A percentile compares a stretch with the other conserved stretches of the same genome.
phyloP scores from a whole-genome alignment of 2,888 invertebrate species.

The Atrina japonica region DNA sequence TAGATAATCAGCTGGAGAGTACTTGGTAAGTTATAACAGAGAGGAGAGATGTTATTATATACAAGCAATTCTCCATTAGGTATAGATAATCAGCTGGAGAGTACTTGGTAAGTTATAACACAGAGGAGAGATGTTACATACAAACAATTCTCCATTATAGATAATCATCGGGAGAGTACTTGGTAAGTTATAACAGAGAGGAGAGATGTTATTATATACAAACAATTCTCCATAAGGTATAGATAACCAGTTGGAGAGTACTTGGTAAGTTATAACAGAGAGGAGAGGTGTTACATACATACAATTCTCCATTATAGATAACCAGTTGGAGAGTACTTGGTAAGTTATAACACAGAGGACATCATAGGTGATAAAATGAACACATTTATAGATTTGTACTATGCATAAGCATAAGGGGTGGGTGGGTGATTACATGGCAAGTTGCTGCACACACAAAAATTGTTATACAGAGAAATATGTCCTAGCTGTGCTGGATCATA shows the following conservation, averaged over 20 bases:
- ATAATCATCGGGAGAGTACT: slow-evolving; percentile 69
- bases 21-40: slow-evolving; percentile 62
- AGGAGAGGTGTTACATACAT: slow-evolving; percentile 67
- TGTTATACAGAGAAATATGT: too few species aligned
- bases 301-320: slow-evolving; percentile 73
- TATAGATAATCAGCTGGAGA: slow-evolving; percentile 71
- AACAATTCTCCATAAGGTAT: slow-evolving; percentile 71
- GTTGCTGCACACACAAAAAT: too few species aligned
- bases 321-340: slow-evolving; percentile 72
- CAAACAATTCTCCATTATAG: slow-evolving; percentile 70
- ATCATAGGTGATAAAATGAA: too few species aligned
- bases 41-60: slow-evolving; percentile 68
- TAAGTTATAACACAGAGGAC: slow-evolving; percentile 53
- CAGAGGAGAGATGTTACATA: slow-evolving; percentile 66
- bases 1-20: slow-evolving; percentile 72
- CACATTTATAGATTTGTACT: too few species aligned
- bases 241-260: slow-evolving; percentile 71
- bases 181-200: slow-evolving; percentile 62
- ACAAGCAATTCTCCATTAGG: slow-evolving; percentile 69
- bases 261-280: slow-evolving; percentile 61
- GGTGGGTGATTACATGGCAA: too few species aligned
- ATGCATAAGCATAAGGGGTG: too few species aligned
- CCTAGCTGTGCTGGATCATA: too few species aligned
- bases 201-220: slow-evolving; percentile 66
- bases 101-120: slow-evolving; percentile 64